A percentile compares a stretch with the other conserved stretches of the same genome.
These are phyloP conservation scores for Myrmecobius fasciatus DNA, from an alignment of 2,113 vertebrate genomes.

Conservation along the genomic window DNA sequence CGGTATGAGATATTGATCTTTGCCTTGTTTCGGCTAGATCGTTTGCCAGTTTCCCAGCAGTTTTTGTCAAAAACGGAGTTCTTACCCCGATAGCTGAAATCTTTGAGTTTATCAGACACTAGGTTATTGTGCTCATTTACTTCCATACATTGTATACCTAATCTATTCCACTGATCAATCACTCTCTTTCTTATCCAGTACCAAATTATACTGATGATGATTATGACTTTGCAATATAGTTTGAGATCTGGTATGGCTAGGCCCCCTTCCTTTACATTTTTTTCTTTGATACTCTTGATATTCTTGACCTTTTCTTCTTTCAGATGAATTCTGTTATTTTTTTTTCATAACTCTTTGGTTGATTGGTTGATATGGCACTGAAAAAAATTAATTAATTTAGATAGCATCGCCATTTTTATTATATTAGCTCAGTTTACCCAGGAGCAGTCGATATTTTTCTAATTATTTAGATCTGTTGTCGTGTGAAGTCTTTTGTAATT, in stretches of 20 bases:
- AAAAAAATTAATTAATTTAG: background rate
- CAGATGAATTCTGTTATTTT: background rate
- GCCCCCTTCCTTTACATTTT: background rate
- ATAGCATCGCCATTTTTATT: no score
- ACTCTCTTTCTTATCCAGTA: background rate
- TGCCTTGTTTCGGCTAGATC: background rate
- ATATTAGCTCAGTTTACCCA: background rate
- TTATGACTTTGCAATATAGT: background rate
- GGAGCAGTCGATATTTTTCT: background rate
- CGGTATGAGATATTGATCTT: background rate
- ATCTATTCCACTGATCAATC: background rate
- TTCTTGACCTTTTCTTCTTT: background rate
- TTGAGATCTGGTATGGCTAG: background rate
- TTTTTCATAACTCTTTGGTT: background rate
- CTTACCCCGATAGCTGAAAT: background rate
- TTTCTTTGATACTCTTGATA: background rate
- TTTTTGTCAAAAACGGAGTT: background rate
- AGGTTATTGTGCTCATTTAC: background rate
- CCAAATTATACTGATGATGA: background rate
- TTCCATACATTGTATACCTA: background rate
- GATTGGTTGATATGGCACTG: background rate
- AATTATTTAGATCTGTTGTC: background rate
- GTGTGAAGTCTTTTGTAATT: background rate
- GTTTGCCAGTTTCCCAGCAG: background rate
- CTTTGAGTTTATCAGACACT: background rate